phyloP scores from a whole-genome alignment of 2,888 invertebrate species.

The Kuschelorhynchus macadamiae region DNA sequence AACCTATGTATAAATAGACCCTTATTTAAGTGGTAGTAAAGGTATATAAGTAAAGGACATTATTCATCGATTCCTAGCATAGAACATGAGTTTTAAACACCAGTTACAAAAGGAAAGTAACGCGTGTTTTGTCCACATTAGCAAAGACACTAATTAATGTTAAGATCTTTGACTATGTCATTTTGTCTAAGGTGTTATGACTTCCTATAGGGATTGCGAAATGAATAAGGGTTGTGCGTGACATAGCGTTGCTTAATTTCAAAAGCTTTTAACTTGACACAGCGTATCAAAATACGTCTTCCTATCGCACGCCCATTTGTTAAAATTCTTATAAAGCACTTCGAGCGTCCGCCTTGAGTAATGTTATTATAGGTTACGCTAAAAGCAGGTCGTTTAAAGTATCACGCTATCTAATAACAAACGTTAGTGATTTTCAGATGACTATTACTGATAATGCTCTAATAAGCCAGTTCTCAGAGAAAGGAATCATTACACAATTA shows the following conservation, averaged over 20 bases:
- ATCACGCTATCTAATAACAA: conserved; percentile 5
- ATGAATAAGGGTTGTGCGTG: conserved; percentile 28
- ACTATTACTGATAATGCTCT: too few species aligned
- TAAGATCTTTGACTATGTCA: conserved; percentile 30
- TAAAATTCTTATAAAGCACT: conserved; percentile 4
- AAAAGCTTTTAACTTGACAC: background rate
- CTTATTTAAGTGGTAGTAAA: too few species aligned
- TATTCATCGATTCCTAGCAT: too few species aligned
- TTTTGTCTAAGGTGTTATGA: conserved; percentile 16
- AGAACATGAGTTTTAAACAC: too few species aligned
- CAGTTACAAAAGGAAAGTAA: conserved; percentile 3
- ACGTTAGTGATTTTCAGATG: too few species aligned
- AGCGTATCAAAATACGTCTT: conserved; percentile 19
- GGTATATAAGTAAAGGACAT: too few species aligned
- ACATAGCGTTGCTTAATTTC: background rate
- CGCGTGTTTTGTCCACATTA: conserved; percentile 13
- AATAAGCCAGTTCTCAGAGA: too few species aligned
- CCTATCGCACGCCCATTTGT: conserved; percentile 22
- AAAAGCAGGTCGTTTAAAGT: background rate
- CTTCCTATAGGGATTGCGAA: conserved; percentile 5
- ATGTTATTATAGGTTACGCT: too few species aligned
- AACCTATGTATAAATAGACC: too few species aligned
- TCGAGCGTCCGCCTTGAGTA: background rate
- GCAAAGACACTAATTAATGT: background rate
- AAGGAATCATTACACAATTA: too few species aligned